Evolutionary conservation across 2,888 invertebrate species (phyloP).

Genomic region (Cordilura impudica): DNA sequence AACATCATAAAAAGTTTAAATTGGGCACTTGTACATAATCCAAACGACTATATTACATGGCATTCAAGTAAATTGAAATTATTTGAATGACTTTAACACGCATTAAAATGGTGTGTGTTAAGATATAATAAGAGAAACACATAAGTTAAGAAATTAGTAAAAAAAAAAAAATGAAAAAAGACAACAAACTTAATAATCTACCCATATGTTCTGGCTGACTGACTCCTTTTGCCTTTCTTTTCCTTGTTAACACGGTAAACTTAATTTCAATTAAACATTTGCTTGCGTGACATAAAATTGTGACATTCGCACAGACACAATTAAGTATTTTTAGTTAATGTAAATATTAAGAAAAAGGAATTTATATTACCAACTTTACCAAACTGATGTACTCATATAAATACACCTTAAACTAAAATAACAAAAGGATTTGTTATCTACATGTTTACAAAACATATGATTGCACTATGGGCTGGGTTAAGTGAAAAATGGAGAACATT

Average conservation of each 20-base stretch:
- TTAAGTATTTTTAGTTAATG: slow-evolving; percentile 14
- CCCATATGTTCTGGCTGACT: slow-evolving; percentile 1
- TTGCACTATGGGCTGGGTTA: not conserved
- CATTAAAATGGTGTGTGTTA: slow-evolving; percentile 40
- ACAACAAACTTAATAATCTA: slow-evolving; percentile 1
- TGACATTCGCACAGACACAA: slow-evolving; percentile 31
- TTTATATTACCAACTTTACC: not conserved
- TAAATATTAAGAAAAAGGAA: slow-evolving; percentile 38
- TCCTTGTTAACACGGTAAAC: slow-evolving; percentile 53
- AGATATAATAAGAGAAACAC: not conserved
- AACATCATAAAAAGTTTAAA: slow-evolving; percentile 28
- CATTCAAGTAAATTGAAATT: slow-evolving; percentile 12
- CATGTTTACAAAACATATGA: no score
- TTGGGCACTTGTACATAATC: not conserved
- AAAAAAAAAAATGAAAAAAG: slow-evolving; percentile 15
- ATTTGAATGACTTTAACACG: slow-evolving; percentile 46
- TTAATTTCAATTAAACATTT: slow-evolving; percentile 59
- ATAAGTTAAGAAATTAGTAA: slow-evolving; percentile 17
- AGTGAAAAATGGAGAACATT: no score
- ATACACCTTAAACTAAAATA: slow-evolving; percentile 36
- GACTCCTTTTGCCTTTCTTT: slow-evolving; percentile 8
- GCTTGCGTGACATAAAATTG: slow-evolving; percentile 56
- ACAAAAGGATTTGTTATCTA: slow-evolving; percentile 21
- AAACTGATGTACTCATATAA: not conserved
- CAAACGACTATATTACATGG: slow-evolving; percentile 52